Evolutionary conservation across 2,888 invertebrate species (phyloP), one percentile per base, ranked within the genome.

Genomic region (Crematogaster levior): DNA sequence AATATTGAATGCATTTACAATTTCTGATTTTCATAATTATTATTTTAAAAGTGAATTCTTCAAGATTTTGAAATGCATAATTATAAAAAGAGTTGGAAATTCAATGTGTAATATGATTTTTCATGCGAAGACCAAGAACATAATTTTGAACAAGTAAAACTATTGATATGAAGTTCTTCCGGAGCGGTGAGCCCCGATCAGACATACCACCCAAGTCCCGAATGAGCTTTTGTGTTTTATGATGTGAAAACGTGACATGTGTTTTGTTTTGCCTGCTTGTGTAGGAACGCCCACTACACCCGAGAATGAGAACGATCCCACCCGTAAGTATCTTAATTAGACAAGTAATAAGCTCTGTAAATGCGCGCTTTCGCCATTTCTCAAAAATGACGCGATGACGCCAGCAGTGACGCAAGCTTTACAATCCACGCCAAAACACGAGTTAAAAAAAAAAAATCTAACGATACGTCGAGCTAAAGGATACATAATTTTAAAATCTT

Each of bases 251-350:
- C 92, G 93, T 94, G 93, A 94, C 92, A 94, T 93, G 93, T 94
- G 93, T 93, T 94, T 94, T 92, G 93, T 94, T 92, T 93, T 93
- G 93, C 94, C 93, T 94, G 94, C 94, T 94, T 94, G 91, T 93
- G 92, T 94, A 95, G 95, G 94, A 92, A 95, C 95, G 93, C 95
- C 95, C 92, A 95, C 95, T 83, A 95, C 95, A 92, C 95, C 95
- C 88, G 95, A 94, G 94, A 95, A 95, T 93, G 95, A 95, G 92
- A 95, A 95, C 92, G 95, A 95, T 94, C 93, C 95, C 91, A 93
- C 95, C 92, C 95, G 95, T 95, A 95, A 95, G 95, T 95, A 95
- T 93, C 88, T 90, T 79, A 84, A 81, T 85, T 77, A 82, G 73
- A 66, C 65, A 75, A 70, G 63, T 82, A 82, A 81, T 81, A 77